A percentile compares a stretch with the other conserved stretches of the same genome.
These are phyloP conservation scores for Chironex yamaguchii DNA, from an alignment of 30 jellyfish, hydroid and myxozoan genomes.

Conservation along the genomic window DNA sequence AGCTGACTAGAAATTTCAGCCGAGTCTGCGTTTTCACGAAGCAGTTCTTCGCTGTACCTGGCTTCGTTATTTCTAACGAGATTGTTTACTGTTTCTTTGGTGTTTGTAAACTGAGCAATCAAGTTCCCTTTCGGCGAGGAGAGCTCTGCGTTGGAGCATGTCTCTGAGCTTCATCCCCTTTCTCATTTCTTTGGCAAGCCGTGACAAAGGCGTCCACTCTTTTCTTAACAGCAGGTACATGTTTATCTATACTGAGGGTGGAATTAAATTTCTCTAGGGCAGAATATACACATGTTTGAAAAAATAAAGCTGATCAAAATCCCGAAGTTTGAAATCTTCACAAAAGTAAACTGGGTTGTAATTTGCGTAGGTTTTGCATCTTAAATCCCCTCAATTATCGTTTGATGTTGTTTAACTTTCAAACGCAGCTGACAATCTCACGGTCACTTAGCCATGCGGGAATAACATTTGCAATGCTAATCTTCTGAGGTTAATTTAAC, in stretches of 20 bases:
- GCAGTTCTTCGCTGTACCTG: slow-evolving; percentile 47
- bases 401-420: slow-evolving; percentile 62
- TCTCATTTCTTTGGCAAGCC: slow-evolving; percentile 60
- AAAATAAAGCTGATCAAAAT: slow-evolving; percentile 44
- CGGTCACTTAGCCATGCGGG: slow-evolving; percentile 74
- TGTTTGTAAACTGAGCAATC: slow-evolving; percentile 60
- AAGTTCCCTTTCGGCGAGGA: slow-evolving; percentile 48
- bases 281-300: slow-evolving; percentile 43
- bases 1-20: slow-evolving; percentile 65
- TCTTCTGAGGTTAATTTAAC: too few species aligned
- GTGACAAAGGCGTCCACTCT: slow-evolving; percentile 65
- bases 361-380: slow-evolving; percentile 67
- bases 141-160: slow-evolving; percentile 64
- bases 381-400: slow-evolving; percentile 36
- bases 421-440: slow-evolving; percentile 63
- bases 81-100: slow-evolving; percentile 56
- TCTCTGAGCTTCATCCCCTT: slow-evolving; percentile 67
- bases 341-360: slow-evolving; percentile 58
- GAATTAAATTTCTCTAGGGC: slow-evolving; percentile 55
- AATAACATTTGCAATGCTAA: slow-evolving; percentile 46
- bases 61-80: slow-evolving; percentile 43
- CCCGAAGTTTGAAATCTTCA: slow-evolving; percentile 44
- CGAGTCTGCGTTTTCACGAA: slow-evolving; percentile 56
- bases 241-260: slow-evolving; percentile 45
- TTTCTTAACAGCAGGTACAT: slow-evolving; percentile 67